Base-by-base conservation (phyloP, 2,888 invertebrate genomes). In the Agrochola lota region DNA sequence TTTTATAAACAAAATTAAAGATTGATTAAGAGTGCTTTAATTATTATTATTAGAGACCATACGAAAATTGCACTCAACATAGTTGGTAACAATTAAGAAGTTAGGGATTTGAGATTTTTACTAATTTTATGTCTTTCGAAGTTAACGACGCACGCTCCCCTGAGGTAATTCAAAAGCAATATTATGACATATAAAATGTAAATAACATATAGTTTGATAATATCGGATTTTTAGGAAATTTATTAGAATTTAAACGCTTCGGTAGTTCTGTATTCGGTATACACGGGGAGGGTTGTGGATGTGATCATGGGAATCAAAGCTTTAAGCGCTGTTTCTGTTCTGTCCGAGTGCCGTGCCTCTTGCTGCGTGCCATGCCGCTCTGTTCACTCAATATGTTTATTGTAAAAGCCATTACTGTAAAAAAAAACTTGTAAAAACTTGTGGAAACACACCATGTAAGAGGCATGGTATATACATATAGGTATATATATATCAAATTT, bases 271-370 rank as follows among this genome's bases (percentile, higher is more conserved):
- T 93, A 92, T 91, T 92, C 87, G 91, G 89, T 92, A 90, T 88
- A 91, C 91, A 91, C 85, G 94, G 95, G 94, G 95, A 94, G 94
- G 88, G 90, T 91, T 90, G 93, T 94, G 93, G 92, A 92, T 92
- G 95, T 96, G 96, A 96, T 96, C 92, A 93, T 93, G 94, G 96
- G 94, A 96, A 96, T 96, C 96, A 96, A 96, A 96, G 96, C 96
- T 96, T 96, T 96, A 96, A 96, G 92, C 93, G 90, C 92, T 91
- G 88, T 95, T 96, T 95, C 92, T 92, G 92, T 95, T 95, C 92
- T 93, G 93, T 93, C 93, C 91, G 88, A 89, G 88, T 90, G 86
- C 91, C 90, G 91, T 94, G 94, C 93, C 94, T 94, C 92, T 94
- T 91, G 84, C 80, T 85, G 87, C 75, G 72, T 81, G 76, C n/a